These are phyloP conservation scores for Pseudopodoces humilis DNA, from an alignment of 2,113 vertebrate genomes.

Conservation along the genomic window DNA sequence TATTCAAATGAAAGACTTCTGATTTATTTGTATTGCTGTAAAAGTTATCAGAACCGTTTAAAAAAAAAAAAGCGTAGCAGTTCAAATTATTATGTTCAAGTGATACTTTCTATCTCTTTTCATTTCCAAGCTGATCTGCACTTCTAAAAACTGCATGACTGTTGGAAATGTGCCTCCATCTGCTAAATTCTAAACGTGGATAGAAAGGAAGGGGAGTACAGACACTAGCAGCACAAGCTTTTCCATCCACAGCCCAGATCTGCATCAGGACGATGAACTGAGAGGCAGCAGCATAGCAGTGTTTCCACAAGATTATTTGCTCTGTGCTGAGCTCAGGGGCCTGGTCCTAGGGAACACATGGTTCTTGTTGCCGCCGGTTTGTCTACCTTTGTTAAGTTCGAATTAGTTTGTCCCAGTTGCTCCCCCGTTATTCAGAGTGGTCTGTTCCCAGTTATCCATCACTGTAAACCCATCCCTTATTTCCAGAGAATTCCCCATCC, in stretches of 20 bases:
- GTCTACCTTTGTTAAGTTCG: too few relatives aligned
- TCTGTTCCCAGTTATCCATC: too few relatives aligned
- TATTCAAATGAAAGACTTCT: background rate
- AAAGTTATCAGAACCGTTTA: background rate
- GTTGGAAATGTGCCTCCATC: background rate
- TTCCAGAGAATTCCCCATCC: too few relatives aligned
- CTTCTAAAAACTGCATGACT: background rate
- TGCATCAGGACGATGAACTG: background rate
- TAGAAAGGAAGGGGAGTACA: background rate
- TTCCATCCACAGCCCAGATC: background rate
- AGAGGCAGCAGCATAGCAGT: accelerated
- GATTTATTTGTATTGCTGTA: conserved; percentile 10
- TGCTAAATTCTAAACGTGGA: background rate
- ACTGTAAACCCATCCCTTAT: too few relatives aligned
- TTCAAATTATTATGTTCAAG: background rate
- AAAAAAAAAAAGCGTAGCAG: background rate
- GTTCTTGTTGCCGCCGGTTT: too few relatives aligned
- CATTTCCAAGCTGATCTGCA: background rate
- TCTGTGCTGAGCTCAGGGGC: background rate
- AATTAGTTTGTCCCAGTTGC: too few relatives aligned
- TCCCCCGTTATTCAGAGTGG: too few relatives aligned
- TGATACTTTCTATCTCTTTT: background rate
- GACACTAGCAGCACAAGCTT: background rate
- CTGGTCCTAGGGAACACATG: accelerated
- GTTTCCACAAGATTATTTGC: accelerated